phyloP scores from a whole-genome alignment of 2,888 invertebrate species.

The Acanthoscelides obtectus region DNA sequence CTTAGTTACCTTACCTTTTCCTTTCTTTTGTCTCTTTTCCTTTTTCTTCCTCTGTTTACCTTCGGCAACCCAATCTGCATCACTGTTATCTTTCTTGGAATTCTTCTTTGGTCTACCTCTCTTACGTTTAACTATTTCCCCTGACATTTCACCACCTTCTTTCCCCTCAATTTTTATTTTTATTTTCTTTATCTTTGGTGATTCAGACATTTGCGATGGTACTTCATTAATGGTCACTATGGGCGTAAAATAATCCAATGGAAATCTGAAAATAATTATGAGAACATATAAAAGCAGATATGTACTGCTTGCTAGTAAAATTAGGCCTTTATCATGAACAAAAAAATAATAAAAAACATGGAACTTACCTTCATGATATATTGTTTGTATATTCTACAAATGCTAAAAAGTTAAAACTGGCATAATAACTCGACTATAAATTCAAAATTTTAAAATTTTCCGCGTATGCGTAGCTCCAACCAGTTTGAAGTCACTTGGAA shows the following conservation, averaged over 20 bases:
- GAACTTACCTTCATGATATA: not conserved
- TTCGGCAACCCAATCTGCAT: not conserved
- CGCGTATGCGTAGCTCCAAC: not conserved
- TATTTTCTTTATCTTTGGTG: constrained; percentile 20
- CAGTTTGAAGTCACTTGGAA: not conserved
- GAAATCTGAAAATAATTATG: constrained; percentile 35
- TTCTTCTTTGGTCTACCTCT: constrained; percentile 19
- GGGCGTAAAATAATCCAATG: constrained; percentile 37
- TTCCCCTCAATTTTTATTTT: constrained; percentile 23
- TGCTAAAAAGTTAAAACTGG: not conserved
- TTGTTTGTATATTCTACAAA: not conserved
- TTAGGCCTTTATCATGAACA: not conserved
- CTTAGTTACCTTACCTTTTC: not conserved
- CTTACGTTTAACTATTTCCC: constrained; percentile 21
- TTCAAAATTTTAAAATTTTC: not conserved
- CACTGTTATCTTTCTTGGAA: not conserved
- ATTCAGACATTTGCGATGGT: constrained; percentile 15
- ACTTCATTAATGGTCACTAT: constrained; percentile 39
- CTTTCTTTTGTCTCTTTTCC: constrained; percentile 7
- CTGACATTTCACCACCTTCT: constrained; percentile 21
- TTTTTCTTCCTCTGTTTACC: constrained; percentile 7
- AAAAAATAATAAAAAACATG: not conserved
- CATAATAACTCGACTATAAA: not conserved
- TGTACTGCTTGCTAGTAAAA: not conserved
- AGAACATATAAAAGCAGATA: not conserved